Evolutionary conservation across 37 sponge, comb jelly and placozoan species (phyloP), one percentile per base, ranked within the genome.

Genomic region (Diacarnus erythraeanus): DNA sequence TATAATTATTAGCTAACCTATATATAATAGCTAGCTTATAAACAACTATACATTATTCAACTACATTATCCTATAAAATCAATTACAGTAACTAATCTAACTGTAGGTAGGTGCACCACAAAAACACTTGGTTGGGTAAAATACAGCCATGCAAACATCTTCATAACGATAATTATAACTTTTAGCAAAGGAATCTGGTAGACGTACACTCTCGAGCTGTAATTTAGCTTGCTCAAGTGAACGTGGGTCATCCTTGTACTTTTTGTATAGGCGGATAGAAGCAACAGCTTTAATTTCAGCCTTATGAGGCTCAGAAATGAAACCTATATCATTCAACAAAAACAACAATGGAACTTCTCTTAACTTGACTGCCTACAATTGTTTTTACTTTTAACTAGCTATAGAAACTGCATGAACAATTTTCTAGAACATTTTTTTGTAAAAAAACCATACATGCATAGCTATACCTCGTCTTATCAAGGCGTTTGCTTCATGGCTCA

Each of bases 71-170:
- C 12, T 47, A 47, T 47, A 6, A 6, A 47, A 47, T 47, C 51
- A 47, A 6, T 47, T 47, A n/a, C n/a, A n/a, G n/a, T n/a, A n/a
- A n/a, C n/a, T n/a, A n/a, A n/a, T n/a, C n/a, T n/a, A n/a, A n/a
- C n/a, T n/a, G 10, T 47, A 15, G 6, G 51, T 47, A 47, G 86
- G 86, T 5, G 73, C 74, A 35, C 80, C 86, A 72, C 86, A 86
- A 65, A 71, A 63, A 58, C 86, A 86, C 38, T 72, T 86, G 41
- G 57, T 38, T 3, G 86, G 80, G 21, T 64, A 43, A 66, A 34
- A 78, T n/a, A 74, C 80, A 10, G 80, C 80, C 79, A 86, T 64
- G 80, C 86, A 86, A 30, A 86, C 86, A 2, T 80, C 86, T 43
- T 86, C 86, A 41, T 51, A 79, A 37, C 80, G 73, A 47, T 86